phyloP scores from a whole-genome alignment of 2,797 vertebrate genomes.

The Chromis chromis region DNA sequence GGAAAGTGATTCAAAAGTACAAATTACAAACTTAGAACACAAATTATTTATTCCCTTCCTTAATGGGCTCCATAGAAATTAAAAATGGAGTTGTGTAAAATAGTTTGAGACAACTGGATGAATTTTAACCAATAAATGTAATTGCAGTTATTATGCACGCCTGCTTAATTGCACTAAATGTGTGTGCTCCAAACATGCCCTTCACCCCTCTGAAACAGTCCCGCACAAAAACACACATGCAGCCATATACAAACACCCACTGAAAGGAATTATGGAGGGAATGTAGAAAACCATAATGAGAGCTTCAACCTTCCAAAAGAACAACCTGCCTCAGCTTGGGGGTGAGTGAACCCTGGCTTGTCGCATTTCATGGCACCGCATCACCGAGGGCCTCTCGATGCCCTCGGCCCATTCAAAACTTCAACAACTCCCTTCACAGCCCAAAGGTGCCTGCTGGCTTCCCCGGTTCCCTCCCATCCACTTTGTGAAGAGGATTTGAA shows the following conservation, averaged over 20 bases:
- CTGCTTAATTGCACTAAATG: conserved; percentile 19
- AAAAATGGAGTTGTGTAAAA: not conserved
- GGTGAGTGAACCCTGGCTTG: conserved; percentile 79
- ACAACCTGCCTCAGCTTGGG: conserved; percentile 67
- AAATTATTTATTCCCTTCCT: not conserved
- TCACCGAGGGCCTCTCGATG: conserved; percentile 72
- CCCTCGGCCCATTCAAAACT: conserved; percentile 70
- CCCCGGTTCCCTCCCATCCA: conserved; percentile 59
- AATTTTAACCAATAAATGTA: conserved; percentile 27
- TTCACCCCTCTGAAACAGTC: conserved; percentile 37
- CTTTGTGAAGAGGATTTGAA: conserved; percentile 76
- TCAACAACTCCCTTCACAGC: conserved; percentile 61
- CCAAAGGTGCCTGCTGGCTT: conserved; percentile 72
- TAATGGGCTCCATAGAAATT: not conserved
- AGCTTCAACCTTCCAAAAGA: conserved; percentile 69
- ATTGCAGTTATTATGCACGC: conserved; percentile 22
- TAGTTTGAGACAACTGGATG: conserved; percentile 8
- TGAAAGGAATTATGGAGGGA: conserved; percentile 54
- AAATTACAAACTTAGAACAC: not conserved
- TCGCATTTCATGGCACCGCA: conserved; percentile 81
- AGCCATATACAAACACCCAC: conserved; percentile 14
- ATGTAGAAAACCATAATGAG: conserved; percentile 52
- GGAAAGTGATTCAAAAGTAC: conserved; percentile 14
- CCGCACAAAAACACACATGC: conserved; percentile 30
- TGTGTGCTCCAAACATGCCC: conserved; percentile 28